Evolutionary conservation across 2,797 vertebrate species (phyloP).

Genomic region (Orestias chungarensis): DNA sequence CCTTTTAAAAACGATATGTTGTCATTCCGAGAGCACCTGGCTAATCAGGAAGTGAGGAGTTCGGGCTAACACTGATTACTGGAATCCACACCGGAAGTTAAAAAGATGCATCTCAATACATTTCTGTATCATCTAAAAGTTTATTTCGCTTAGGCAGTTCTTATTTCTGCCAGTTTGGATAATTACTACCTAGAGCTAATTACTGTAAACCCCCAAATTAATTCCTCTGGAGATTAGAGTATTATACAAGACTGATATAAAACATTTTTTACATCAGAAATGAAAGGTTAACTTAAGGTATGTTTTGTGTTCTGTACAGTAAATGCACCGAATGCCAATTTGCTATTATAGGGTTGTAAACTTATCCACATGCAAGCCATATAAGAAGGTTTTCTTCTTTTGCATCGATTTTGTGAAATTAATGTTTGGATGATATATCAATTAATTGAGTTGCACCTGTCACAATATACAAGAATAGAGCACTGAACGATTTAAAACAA

Average conservation of each 20-base stretch:
- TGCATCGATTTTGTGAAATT: background rate
- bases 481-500: slow-evolving; percentile 43
- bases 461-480: slow-evolving; percentile 28
- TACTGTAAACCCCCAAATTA: background rate
- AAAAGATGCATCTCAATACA: slow-evolving; percentile 10
- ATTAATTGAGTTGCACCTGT: background rate
- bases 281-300: background rate
- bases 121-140: background rate
- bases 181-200: background rate
- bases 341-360: no score
- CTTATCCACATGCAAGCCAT: no score
- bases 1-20: background rate
- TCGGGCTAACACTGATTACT: slow-evolving; percentile 69
- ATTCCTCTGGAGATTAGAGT: background rate
- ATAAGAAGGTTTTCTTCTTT: background rate
- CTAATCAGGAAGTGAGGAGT: slow-evolving; percentile 39
- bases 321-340: background rate
- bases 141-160: background rate
- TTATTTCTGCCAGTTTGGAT: background rate
- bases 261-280: background rate
- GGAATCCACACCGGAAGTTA: slow-evolving; percentile 48
- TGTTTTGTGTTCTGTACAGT: background rate
- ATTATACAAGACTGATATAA: background rate
- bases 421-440: background rate
- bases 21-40: slow-evolving; percentile 20